Conservation (phyloP, 2,797 vertebrate genomes). For the Astyanax mexicanus region DNA sequence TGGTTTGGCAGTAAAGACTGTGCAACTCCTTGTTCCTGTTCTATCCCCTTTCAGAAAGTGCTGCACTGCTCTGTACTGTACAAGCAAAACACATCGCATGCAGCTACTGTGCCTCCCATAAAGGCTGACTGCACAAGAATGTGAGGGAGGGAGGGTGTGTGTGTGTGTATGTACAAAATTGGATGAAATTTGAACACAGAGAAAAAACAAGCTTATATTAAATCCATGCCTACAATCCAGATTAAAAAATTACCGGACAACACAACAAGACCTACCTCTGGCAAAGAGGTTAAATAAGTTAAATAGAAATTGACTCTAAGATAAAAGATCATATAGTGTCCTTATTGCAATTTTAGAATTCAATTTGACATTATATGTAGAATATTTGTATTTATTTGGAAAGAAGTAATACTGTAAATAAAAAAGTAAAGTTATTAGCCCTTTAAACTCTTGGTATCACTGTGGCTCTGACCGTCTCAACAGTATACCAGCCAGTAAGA, state of each 20-base stretch:
- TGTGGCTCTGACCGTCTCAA: too few relatives aligned
- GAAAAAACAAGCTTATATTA: not conserved
- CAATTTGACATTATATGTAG: too few relatives aligned
- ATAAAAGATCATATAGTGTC: too few relatives aligned
- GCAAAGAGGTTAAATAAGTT: not conserved
- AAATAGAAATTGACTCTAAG: too few relatives aligned
- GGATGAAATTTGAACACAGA: constrained; percentile 10
- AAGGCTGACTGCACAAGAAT: constrained; percentile 86
- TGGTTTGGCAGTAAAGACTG: not conserved
- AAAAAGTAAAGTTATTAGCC: too few relatives aligned
- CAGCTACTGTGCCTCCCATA: constrained; percentile 76
- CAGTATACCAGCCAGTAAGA: too few relatives aligned
- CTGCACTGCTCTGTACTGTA: constrained; percentile 15
- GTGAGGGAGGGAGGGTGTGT: constrained; percentile 76
- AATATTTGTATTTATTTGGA: too few relatives aligned
- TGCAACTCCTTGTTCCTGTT: constrained; percentile 21
- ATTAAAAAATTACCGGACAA: not conserved
- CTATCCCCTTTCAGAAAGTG: constrained; percentile 54
- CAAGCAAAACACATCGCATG: constrained; percentile 58
- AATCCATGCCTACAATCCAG: too few relatives aligned
- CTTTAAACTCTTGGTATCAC: too few relatives aligned
- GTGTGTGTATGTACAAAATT: constrained; percentile 68
- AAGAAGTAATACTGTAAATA: too few relatives aligned
- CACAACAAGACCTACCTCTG: not conserved
- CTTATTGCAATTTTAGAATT: too few relatives aligned